A percentile compares a stretch with the other conserved stretches of the same genome.
Evolutionary conservation across 1,140 invertebrate species (phyloP).

Genomic region (Drosophila prosaltans): DNA sequence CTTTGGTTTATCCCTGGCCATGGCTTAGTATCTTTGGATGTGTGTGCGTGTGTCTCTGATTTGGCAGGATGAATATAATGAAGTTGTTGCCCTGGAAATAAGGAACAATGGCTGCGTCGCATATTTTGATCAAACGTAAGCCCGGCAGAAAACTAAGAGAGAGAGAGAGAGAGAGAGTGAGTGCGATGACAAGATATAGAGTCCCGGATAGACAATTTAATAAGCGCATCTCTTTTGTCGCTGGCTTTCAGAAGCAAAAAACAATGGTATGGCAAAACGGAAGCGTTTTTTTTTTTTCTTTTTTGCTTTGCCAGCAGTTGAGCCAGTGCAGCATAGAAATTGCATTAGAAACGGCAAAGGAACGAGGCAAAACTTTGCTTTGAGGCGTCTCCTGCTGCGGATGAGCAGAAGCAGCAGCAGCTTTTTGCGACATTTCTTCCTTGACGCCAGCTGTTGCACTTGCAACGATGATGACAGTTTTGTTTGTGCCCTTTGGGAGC

Average conservation of each 20-base stretch:
- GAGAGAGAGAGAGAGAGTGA: slow-evolving; percentile 21
- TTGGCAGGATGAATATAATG: slow-evolving; percentile 40
- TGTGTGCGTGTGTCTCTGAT: neutral
- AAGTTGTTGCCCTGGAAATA: slow-evolving; percentile 38
- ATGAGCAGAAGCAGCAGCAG: slow-evolving; percentile 23
- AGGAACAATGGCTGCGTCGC: slow-evolving; percentile 51
- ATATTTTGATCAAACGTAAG: slow-evolving; percentile 58
- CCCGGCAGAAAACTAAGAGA: slow-evolving; percentile 17
- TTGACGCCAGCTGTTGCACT: neutral
- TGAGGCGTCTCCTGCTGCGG: slow-evolving; percentile 26
- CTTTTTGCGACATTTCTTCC: slow-evolving; percentile 15
- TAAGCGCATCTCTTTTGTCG: slow-evolving; percentile 57
- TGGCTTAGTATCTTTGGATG: neutral
- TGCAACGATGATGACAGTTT: slow-evolving; percentile 58
- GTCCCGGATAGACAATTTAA: slow-evolving; percentile 58
- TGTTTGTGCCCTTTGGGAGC: slow-evolving; percentile 67
- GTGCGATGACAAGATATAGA: neutral
- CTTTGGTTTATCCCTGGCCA: neutral
- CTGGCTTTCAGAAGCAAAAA: slow-evolving; percentile 26
- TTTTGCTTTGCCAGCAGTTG: slow-evolving; percentile 36
- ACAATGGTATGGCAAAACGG: slow-evolving; percentile 61
- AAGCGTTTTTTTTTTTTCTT: slow-evolving; percentile 51
- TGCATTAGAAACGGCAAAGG: slow-evolving; percentile 67
- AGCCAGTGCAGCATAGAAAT: slow-evolving; percentile 74
- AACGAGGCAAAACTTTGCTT: slow-evolving; percentile 41